These are phyloP conservation scores for Omphaloscelis lunosa DNA, from an alignment of 2,888 invertebrate genomes.

Conservation along the genomic window DNA sequence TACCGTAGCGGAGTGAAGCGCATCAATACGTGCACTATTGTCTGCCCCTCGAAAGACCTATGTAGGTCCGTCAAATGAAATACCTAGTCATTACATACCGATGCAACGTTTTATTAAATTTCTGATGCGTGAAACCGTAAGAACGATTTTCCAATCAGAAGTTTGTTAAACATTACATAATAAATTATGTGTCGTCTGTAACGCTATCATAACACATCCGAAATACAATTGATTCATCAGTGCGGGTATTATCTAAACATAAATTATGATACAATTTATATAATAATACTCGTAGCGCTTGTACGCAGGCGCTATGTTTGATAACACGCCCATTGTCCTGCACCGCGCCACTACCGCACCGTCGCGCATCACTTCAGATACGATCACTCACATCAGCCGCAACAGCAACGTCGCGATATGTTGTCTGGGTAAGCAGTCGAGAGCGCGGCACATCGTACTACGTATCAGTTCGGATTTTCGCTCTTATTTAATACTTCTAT, in stretches of 20 bases:
- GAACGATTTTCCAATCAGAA: constrained; percentile 25
- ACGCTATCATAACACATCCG: constrained; percentile 56
- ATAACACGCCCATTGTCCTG: constrained; percentile 63
- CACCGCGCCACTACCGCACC: constrained; percentile 1
- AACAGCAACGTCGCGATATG: constrained; percentile 47
- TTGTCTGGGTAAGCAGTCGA: constrained; percentile 41
- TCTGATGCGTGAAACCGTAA: constrained; percentile 36
- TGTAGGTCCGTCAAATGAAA: constrained; percentile 30
- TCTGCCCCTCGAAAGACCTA: constrained; percentile 29
- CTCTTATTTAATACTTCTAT: not conserved
- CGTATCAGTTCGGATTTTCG: not conserved
- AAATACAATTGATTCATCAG: constrained; percentile 63
- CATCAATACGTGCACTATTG: constrained; percentile 36
- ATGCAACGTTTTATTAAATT: constrained; percentile 42
- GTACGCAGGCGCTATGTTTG: constrained; percentile 56
- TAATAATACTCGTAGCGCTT: constrained; percentile 50
- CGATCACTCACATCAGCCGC: constrained; percentile 30
- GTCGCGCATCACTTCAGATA: constrained; percentile 23
- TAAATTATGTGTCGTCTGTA: constrained; percentile 32
- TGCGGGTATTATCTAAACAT: constrained; percentile 65
- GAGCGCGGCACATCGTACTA: not conserved
- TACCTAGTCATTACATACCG: constrained; percentile 34
- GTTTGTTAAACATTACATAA: constrained; percentile 35
- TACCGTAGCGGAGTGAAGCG: constrained; percentile 11
- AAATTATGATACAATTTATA: constrained; percentile 56